Base-by-base conservation (phyloP, 2,888 invertebrate species). In the Hypercompe scribonia region DNA sequence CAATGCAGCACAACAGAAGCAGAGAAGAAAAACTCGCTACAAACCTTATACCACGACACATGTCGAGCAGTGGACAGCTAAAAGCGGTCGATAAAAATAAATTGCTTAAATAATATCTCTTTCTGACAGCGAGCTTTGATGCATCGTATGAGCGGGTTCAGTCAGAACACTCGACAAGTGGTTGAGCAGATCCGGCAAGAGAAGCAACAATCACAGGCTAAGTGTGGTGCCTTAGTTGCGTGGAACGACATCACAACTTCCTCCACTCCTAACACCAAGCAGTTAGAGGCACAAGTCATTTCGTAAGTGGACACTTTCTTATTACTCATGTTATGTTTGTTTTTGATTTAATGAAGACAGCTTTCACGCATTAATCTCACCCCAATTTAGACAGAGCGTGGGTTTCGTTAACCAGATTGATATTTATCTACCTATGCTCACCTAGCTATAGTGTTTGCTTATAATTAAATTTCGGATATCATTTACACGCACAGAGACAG, bases 71-170 rank as follows among this genome's bases (percentile, higher is more conserved):
- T n/a, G n/a, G n/a, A n/a, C n/a, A n/a, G n/a, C n/a, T n/a, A n/a
- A n/a, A n/a, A n/a, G n/a, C n/a, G n/a, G n/a, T n/a, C n/a, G n/a
- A n/a, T n/a, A n/a, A n/a, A n/a, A n/a, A n/a, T n/a, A n/a, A 42
- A 11, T 42, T 2, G 2, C 15, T 50, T n/a, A n/a, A 28, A 58
- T 58, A 28, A 28, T 28, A 4, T 15, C 5, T 7, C 15, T 75
- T 10, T 88, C 88, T n/a, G n/a, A 1, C 86, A 93, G 94, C 87
- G 85, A 15, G 87, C 88, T 13, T 81, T 94, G n/a, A 87, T 90
- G 73, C 86, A 67, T 61, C 93, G 94, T 18, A 92, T 95, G 88
- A 88, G 91, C 21, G 88, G 89, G 1, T 90, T 88, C 76, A 87
- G 88, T 21, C 80, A 87, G 4, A 88, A 90, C 74, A 86, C 92